Evolutionary conservation across 2,888 invertebrate species (phyloP).

Genomic region (Drosophila bunnanda): DNA sequence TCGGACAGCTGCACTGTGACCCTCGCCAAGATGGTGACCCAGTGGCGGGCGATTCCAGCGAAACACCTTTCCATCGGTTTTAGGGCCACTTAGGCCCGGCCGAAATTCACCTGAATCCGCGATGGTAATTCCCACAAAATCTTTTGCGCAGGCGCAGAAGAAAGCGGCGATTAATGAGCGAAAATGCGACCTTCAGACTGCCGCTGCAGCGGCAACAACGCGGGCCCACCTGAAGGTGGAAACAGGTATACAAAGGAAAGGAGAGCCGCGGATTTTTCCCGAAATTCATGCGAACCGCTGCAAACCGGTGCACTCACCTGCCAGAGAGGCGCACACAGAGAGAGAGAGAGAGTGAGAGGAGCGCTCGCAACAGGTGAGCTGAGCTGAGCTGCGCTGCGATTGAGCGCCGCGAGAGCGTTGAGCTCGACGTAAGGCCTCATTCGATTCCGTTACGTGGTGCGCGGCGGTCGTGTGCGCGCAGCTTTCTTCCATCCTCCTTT

Average conservation of each 20-base stretch:
- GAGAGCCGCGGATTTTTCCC: slow-evolving; percentile 62
- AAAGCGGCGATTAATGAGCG: slow-evolving; percentile 77
- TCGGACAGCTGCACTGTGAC: neutral
- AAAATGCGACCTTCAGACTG: slow-evolving; percentile 76
- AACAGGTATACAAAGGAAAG: slow-evolving; percentile 62
- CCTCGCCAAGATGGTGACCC: neutral
- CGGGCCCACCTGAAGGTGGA: slow-evolving; percentile 48
- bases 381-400: neutral
- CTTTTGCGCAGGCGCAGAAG: slow-evolving; percentile 63
- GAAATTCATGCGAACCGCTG: slow-evolving; percentile 58
- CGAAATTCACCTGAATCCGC: slow-evolving; percentile 57
- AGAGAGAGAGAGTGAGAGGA: slow-evolving; percentile 14
- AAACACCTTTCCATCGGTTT: slow-evolving; percentile 1
- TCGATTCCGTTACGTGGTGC: slow-evolving; percentile 39
- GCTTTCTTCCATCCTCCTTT: slow-evolving; percentile 38
- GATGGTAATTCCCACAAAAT: slow-evolving; percentile 40
- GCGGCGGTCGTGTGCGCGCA: slow-evolving; percentile 42
- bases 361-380: slow-evolving; percentile 55
- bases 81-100: slow-evolving; percentile 11
- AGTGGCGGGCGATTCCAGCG: slow-evolving; percentile 8
- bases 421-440: slow-evolving; percentile 35
- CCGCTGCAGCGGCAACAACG: slow-evolving; percentile 30
- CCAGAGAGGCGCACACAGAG: neutral
- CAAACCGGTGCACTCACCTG: slow-evolving; percentile 61
- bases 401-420: slow-evolving; percentile 49